These are phyloP conservation scores for Choristoneura fumiferana DNA, from an alignment of 1,140 invertebrate genomes.

Conservation along the genomic window DNA sequence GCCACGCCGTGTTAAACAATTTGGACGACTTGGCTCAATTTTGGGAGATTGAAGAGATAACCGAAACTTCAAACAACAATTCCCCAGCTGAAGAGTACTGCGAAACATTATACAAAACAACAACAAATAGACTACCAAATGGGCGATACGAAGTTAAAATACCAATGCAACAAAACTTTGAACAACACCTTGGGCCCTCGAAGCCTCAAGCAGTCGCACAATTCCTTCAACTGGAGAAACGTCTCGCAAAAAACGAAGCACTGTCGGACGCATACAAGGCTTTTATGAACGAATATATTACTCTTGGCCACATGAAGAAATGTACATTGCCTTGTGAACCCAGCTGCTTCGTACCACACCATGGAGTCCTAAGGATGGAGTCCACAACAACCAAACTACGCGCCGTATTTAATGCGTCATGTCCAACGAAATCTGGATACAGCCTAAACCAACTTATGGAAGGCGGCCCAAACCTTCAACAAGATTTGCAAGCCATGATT, in stretches of 20 bases:
- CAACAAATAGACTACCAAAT: not conserved
- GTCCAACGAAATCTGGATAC: slow-evolving; percentile 23
- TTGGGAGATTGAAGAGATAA: slow-evolving; percentile 13
- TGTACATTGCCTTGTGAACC: not conserved
- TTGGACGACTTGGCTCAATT: not conserved
- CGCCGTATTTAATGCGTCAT: slow-evolving; percentile 44
- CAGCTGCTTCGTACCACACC: slow-evolving; percentile 49
- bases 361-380: slow-evolving; percentile 32
- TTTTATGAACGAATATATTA: slow-evolving; percentile 9
- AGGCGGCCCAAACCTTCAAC: slow-evolving; percentile 48
- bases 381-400: slow-evolving; percentile 34
- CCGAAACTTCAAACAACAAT: not conserved
- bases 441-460: slow-evolving; percentile 42
- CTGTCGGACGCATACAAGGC: not conserved
- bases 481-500: slow-evolving; percentile 35
- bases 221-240: slow-evolving; percentile 1
- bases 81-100: slow-evolving; percentile 2
- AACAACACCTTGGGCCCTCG: not conserved
- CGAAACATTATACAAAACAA: not conserved
- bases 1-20: not conserved
- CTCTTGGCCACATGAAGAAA: not conserved
- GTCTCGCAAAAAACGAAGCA: not conserved
- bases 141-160: slow-evolving; percentile 10
- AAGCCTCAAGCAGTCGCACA: not conserved
- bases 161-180: slow-evolving; percentile 5